phyloP scores from a whole-genome alignment of 2,113 vertebrate genomes.

The Daubentonia madagascariensis region DNA sequence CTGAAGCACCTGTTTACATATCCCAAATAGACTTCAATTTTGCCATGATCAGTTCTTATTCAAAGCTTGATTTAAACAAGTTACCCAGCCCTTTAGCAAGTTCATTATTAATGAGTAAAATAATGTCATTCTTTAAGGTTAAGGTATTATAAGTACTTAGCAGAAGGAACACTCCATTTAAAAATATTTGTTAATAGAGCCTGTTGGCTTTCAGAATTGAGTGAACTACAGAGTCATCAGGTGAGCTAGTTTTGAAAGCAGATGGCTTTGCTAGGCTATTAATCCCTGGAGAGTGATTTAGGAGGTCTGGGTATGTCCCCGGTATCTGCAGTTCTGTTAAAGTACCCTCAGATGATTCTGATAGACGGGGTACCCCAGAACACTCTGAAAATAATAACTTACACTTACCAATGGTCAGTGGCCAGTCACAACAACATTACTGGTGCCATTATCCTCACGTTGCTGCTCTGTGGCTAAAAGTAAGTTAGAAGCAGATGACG shows the following conservation, averaged over 20 bases:
- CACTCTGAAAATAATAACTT: no score
- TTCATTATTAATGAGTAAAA: neutral
- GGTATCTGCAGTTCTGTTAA: no score
- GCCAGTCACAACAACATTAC: no score
- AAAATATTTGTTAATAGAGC: neutral
- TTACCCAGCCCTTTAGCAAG: rapidly evolving
- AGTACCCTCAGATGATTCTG: neutral
- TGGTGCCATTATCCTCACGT: rapidly evolving
- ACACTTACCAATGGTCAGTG: rapidly evolving
- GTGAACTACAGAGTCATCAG: rapidly evolving
- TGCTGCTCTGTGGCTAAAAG: neutral
- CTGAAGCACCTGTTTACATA: neutral
- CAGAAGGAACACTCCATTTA: neutral
- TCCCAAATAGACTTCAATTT: neutral
- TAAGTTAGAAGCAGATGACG: neutral
- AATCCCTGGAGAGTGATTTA: neutral
- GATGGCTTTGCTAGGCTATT: neutral
- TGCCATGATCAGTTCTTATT: neutral
- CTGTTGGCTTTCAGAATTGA: neutral
- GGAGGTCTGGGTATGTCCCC: neutral
- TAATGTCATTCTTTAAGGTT: neutral
- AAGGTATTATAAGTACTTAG: neutral
- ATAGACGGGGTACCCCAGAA: no score
- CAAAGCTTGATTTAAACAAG: neutral
- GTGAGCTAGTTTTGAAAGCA: neutral